Conservation (phyloP, 2,113 vertebrate species). For the Morone saxatilis region DNA sequence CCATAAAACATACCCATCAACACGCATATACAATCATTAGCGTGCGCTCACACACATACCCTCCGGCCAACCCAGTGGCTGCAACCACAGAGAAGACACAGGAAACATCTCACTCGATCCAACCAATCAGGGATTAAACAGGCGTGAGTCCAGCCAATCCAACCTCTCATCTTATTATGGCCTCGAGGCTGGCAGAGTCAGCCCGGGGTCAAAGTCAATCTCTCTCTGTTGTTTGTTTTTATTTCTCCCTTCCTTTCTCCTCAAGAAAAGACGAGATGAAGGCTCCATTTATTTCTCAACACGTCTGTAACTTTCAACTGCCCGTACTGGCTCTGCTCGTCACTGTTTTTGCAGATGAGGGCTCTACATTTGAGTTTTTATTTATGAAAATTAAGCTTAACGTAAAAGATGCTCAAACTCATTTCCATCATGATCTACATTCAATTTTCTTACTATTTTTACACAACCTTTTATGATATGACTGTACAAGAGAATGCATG, state of each 20-base stretch:
- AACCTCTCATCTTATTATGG: conserved; percentile 42
- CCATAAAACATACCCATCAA: conserved; percentile 2
- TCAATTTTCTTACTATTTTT: neutral
- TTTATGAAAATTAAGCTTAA: neutral
- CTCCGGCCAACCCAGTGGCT: neutral
- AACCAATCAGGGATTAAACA: conserved; percentile 52
- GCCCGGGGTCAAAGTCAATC: conserved; percentile 46
- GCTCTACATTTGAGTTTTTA: neutral
- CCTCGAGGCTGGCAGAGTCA: conserved; percentile 5
- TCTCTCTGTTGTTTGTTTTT: conserved; percentile 21
- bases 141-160: conserved; percentile 25
- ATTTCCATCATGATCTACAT: neutral
- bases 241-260: neutral
- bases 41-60: neutral
- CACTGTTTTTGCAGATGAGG: neutral
- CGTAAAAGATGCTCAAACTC: neutral
- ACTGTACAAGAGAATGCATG: neutral
- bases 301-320: neutral
- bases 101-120: conserved; percentile 34
- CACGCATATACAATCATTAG: neutral
- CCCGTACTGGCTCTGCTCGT: neutral
- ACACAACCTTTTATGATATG: neutral
- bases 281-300: neutral
- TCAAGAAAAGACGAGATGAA: neutral
- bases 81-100: conserved; percentile 26